Evolutionary conservation across 1,140 invertebrate genomes (phyloP).

Genomic region (Pogonus chalceus): DNA sequence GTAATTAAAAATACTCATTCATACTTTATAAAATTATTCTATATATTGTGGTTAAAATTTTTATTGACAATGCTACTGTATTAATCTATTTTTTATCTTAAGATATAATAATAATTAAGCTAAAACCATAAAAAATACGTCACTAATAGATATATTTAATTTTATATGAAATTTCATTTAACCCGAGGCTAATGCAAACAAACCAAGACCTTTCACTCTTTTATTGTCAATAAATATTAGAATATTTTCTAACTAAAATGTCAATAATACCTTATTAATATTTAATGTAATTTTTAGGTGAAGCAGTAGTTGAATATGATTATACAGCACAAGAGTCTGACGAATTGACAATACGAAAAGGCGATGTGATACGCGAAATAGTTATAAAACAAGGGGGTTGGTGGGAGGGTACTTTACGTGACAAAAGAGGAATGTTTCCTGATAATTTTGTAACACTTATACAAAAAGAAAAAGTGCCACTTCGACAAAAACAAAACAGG

Average conservation of each 20-base stretch:
- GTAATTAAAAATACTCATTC: conserved; percentile 4
- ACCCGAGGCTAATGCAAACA: not conserved
- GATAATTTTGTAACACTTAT: conserved; percentile 87
- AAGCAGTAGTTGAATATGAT: conserved; percentile 71
- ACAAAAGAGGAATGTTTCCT: conserved; percentile 90
- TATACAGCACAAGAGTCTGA: conserved; percentile 71
- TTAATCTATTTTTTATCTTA: too few species aligned
- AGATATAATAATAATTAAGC: too few species aligned
- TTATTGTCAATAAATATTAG: not conserved
- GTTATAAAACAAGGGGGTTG: conserved; percentile 82
- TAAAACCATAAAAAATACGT: too few species aligned
- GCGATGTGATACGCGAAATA: conserved; percentile 79
- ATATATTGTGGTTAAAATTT: not conserved
- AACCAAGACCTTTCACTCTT: not conserved
- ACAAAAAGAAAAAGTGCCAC: conserved; percentile 17
- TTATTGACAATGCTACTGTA: too few species aligned
- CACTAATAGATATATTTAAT: too few species aligned
- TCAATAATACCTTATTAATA: not conserved
- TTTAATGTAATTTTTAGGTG: conserved; percentile 41
- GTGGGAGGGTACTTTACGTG: conserved; percentile 89
- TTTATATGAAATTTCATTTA: too few species aligned
- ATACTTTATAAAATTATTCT: too few species aligned
- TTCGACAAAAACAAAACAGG: conserved; percentile 26
- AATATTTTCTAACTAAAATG: too few species aligned
- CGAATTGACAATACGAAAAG: conserved; percentile 77